Conservation (phyloP, 1,140 invertebrate genomes). For the Meloidogyne hapla region DNA sequence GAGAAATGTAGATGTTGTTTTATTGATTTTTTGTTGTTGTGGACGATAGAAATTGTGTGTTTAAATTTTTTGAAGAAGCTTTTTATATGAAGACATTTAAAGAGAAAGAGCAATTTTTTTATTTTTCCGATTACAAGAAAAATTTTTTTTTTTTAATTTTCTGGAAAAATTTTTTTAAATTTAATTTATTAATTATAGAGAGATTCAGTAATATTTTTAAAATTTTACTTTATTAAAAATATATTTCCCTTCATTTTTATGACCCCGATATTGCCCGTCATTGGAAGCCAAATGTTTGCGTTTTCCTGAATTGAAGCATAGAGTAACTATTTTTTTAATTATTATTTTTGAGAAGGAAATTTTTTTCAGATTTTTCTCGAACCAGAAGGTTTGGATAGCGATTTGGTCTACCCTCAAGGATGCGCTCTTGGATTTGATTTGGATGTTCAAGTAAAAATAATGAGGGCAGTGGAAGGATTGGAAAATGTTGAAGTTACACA, state of each 20-base stretch:
- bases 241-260: conserved; percentile 63
- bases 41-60: too few species aligned
- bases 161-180: too few species aligned
- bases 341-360: conserved; percentile 8
- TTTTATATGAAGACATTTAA: too few species aligned
- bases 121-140: too few species aligned
- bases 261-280: conserved; percentile 84
- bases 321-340: conserved; percentile 64
- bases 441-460: conserved; percentile 76
- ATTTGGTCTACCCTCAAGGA: conserved; percentile 84
- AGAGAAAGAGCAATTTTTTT: too few species aligned
- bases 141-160: too few species aligned
- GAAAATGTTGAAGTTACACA: conserved; percentile 75
- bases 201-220: too few species aligned
- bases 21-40: too few species aligned
- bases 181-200: too few species aligned
- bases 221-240: too few species aligned
- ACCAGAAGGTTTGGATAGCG: conserved; percentile 80
- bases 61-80: too few species aligned
- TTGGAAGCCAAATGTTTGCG: conserved; percentile 84
- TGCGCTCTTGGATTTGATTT: conserved; percentile 82
- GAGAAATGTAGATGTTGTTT: too few species aligned
- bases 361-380: conserved; percentile 76
- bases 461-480: conserved; percentile 75
- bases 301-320: conserved; percentile 74